These are phyloP conservation scores for Pollachius pollachius DNA, from an alignment of 2,113 vertebrate genomes.

Conservation along the genomic window DNA sequence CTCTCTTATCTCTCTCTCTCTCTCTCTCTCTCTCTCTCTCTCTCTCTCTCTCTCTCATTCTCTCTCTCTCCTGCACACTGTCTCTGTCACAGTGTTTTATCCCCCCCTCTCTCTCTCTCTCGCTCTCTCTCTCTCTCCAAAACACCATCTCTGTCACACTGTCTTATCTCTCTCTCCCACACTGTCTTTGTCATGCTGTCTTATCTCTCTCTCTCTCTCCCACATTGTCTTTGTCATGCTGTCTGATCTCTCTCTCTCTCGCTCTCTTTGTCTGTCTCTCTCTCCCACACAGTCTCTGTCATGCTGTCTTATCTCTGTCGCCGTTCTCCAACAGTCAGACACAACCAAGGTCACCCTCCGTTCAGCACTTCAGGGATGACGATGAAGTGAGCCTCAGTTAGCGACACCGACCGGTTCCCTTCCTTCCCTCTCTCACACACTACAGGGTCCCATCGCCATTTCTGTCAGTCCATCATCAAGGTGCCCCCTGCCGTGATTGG, in stretches of 20 bases:
- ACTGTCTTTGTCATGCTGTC: neutral
- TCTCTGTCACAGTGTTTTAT: neutral
- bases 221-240: neutral
- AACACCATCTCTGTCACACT: neutral
- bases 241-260: neutral
- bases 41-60: neutral
- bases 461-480: neutral
- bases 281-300: neutral
- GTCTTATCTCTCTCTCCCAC: neutral
- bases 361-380: neutral
- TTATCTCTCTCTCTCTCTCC: neutral
- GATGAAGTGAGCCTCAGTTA: neutral
- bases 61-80: neutral
- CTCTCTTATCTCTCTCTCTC: neutral
- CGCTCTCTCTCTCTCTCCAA: neutral
- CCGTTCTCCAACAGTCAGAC: too few species aligned
- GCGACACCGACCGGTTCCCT: neutral
- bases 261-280: neutral
- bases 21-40: neutral
- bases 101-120: neutral
- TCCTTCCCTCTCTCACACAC: too few species aligned
- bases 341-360: neutral
- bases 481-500: neutral
- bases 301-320: neutral
- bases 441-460: neutral